phyloP scores from a whole-genome alignment of 2,113 vertebrate species.

The Riparia riparia region DNA sequence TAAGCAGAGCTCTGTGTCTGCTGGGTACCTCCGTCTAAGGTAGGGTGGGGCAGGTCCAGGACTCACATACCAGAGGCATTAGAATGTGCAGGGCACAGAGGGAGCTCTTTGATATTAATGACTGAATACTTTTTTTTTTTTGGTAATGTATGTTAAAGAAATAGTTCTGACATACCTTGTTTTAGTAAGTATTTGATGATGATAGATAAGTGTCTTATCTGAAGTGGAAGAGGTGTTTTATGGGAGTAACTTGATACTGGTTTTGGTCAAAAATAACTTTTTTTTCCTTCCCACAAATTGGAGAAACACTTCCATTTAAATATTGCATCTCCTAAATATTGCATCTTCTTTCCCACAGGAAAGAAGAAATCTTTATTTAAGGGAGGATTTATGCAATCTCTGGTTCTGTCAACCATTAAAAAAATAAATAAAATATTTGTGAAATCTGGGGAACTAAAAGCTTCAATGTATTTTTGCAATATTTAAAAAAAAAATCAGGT shows the following conservation, averaged over 20 bases:
- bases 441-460: not conserved
- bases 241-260: not conserved
- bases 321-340: not conserved
- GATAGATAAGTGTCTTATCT: not conserved
- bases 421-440: not conserved
- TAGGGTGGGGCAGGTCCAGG: not conserved
- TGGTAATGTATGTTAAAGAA: not conserved
- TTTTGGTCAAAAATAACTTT: not conserved
- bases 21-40: not conserved
- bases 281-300: rapidly evolving
- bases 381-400: not conserved
- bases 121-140: not conserved
- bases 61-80: not conserved
- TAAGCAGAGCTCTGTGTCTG: not conserved
- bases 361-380: not conserved
- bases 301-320: not conserved
- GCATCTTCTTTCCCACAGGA: not conserved
- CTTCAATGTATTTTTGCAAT: not conserved
- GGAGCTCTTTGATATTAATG: not conserved
- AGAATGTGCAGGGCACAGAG: not conserved
- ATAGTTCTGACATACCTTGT: not conserved
- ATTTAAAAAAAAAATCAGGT: not conserved
- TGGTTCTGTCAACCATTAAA: not conserved
- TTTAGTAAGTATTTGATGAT: not conserved
- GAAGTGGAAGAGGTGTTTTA: not conserved